A percentile compares a stretch with the other conserved stretches of the same genome.
Conservation (phyloP, 1,140 invertebrate genomes). For the Diorhabda sublineata region DNA sequence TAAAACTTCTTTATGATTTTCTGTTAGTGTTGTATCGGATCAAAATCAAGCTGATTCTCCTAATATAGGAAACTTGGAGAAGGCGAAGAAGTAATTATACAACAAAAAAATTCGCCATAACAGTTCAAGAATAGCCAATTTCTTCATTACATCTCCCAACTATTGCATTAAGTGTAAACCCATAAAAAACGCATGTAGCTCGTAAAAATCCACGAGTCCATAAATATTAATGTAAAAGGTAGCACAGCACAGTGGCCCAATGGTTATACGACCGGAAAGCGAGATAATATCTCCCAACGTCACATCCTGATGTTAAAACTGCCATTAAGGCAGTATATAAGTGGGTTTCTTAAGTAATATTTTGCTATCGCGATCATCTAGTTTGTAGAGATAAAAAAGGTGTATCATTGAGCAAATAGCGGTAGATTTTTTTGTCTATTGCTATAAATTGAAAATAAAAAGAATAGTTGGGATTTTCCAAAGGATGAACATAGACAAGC, state of each 20-base stretch:
- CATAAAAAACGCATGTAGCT: slow-evolving; percentile 8
- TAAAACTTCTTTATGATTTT: too few relatives aligned
- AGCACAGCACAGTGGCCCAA: slow-evolving; percentile 12
- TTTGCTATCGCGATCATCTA: slow-evolving; percentile 16
- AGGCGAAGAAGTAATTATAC: too few relatives aligned
- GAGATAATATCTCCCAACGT: slow-evolving; percentile 24
- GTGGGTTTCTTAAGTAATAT: slow-evolving; percentile 27
- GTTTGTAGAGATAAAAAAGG: slow-evolving; percentile 5
- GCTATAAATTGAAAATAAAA: too few relatives aligned
- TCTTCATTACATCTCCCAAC: slow-evolving; percentile 5
- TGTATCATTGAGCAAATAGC: slow-evolving; percentile 8
- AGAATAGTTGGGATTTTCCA: too few relatives aligned
- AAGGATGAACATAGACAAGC: too few relatives aligned
- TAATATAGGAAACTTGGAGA: too few relatives aligned
- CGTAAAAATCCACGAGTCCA: slow-evolving; percentile 4
- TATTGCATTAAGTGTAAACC: neutral
- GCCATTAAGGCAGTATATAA: slow-evolving; percentile 22
- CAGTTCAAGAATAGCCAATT: slow-evolving; percentile 8
- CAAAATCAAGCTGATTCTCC: too few relatives aligned
- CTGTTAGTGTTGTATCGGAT: too few relatives aligned
- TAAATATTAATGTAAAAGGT: slow-evolving; percentile 18
- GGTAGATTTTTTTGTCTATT: slow-evolving; percentile 4
- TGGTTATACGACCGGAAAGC: slow-evolving; percentile 23
- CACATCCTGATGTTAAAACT: slow-evolving; percentile 26
- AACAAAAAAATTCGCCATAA: too few relatives aligned